phyloP scores from a whole-genome alignment of 2,888 invertebrate genomes.

The Tipula confusa region DNA sequence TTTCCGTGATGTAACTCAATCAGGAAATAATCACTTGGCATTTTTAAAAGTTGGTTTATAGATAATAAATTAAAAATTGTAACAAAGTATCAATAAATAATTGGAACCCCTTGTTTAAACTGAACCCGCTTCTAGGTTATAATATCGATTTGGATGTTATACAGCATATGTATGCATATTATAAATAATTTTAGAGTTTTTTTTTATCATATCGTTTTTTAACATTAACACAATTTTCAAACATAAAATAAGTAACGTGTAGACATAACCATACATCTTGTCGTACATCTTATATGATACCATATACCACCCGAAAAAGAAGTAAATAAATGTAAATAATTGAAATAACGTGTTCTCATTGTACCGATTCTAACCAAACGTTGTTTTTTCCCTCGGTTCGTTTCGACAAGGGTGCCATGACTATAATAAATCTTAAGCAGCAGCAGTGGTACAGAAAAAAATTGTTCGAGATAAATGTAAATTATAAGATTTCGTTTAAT shows the following conservation, averaged over 20 bases:
- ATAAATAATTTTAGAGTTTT: too few relatives aligned
- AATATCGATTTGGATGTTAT: too few relatives aligned
- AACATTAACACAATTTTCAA: background rate
- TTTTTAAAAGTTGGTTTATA: too few relatives aligned
- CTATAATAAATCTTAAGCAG: background rate
- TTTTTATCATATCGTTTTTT: background rate
- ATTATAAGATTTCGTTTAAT: background rate
- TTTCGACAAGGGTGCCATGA: background rate
- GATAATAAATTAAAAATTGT: too few relatives aligned
- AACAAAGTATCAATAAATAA: too few relatives aligned
- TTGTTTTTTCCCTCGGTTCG: background rate
- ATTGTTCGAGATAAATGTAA: slow-evolving; percentile 16
- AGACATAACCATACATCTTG: background rate
- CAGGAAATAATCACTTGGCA: too few relatives aligned
- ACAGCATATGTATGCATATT: too few relatives aligned
- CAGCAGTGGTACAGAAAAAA: background rate
- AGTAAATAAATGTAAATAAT: background rate
- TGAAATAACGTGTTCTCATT: slow-evolving; percentile 4
- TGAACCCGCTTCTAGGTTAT: too few relatives aligned
- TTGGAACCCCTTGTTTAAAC: too few relatives aligned
- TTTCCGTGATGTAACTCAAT: too few relatives aligned
- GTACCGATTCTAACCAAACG: background rate
- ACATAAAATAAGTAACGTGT: background rate
- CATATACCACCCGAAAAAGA: background rate
- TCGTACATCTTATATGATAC: background rate